Evolutionary conservation across 2,797 vertebrate species (phyloP), one percentile per base, ranked within the genome.

Genomic region (Fratercula arctica): DNA sequence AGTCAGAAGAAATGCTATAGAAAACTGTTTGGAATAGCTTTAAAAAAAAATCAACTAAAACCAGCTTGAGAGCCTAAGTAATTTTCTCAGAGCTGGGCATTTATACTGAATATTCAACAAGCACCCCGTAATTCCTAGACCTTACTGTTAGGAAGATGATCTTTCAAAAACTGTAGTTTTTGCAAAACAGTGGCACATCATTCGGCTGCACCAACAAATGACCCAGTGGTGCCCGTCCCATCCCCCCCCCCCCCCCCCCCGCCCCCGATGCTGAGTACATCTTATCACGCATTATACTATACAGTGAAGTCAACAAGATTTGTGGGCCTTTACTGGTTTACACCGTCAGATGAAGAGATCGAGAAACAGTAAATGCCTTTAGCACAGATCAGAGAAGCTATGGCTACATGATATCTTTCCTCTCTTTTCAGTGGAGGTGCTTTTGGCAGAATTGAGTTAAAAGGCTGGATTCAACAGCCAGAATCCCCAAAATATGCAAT

Each of bases 201-300:
- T 37, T 86, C 57, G 60, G 35, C 43, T 60, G 60, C 28, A 76
- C 24, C 33, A 39, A 80, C 3, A 83, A 76, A 74, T 10, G 20
- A 43, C 24, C 21, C 48, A 37, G 35, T 31, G 56, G 5, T 4
- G 6, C 6, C 7, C 4, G 11, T 16, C 35, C 35, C 14, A 4
- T 50, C 43, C 17, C 23, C 31, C 14, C 3, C 8, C 3, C 1
- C 8, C 31, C 7, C 4, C 14, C 3, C 8, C 3, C 1, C 8
- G 28, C 7, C 4, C 9, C 4, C 1, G 2, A 18, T 20, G 16
- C 26, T 16, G 14, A 79, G 61, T 26, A 19, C 31, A 16, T 21
- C 56, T 89, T 75, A 41, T 5, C 18, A 18, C 4, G 14, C 23
- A 12, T 35, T 63, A 54, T 4, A 53, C 16, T 29, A 10, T 0